Conservation (phyloP, 2,888 invertebrate genomes). For the Noctua comes region DNA sequence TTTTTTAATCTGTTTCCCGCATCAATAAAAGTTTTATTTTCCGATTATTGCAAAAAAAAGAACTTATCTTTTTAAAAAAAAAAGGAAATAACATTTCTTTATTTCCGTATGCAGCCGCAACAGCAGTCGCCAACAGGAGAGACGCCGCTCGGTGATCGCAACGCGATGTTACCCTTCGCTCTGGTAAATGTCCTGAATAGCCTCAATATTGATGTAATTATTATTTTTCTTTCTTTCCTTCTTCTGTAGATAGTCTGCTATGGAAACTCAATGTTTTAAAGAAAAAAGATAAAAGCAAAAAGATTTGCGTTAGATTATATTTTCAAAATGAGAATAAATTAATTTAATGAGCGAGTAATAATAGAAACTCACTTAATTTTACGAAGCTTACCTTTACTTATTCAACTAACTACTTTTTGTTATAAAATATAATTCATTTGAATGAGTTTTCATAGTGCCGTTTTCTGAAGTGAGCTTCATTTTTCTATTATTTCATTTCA, state of each 20-base stretch:
- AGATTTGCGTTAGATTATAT: neutral
- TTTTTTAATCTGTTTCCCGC: neutral
- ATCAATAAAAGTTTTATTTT: neutral
- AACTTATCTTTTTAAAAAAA: neutral
- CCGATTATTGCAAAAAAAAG: neutral
- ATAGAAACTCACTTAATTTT: slow-evolving; percentile 58
- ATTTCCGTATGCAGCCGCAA: slow-evolving; percentile 80
- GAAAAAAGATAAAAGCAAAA: neutral
- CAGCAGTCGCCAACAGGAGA: slow-evolving; percentile 87
- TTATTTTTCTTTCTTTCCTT: slow-evolving; percentile 73
- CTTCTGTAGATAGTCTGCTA: slow-evolving; percentile 55
- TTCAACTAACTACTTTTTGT: slow-evolving; percentile 46
- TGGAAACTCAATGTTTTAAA: slow-evolving; percentile 70
- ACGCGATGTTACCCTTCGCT: slow-evolving; percentile 88
- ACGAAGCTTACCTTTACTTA: slow-evolving; percentile 56
- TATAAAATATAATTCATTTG: slow-evolving; percentile 63
- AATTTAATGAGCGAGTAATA: slow-evolving; percentile 33
- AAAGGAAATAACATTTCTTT: slow-evolving; percentile 49
- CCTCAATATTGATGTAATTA: slow-evolving; percentile 90
- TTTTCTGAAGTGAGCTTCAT: slow-evolving; percentile 63
- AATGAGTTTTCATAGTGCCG: slow-evolving; percentile 71
- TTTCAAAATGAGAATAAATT: slow-evolving; percentile 20
- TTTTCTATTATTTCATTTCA: slow-evolving; percentile 49
- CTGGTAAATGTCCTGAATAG: slow-evolving; percentile 90
- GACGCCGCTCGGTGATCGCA: slow-evolving; percentile 83